Evolutionary conservation across 2,888 invertebrate species (phyloP).

Genomic region (Caenorhabditis imperialis): DNA sequence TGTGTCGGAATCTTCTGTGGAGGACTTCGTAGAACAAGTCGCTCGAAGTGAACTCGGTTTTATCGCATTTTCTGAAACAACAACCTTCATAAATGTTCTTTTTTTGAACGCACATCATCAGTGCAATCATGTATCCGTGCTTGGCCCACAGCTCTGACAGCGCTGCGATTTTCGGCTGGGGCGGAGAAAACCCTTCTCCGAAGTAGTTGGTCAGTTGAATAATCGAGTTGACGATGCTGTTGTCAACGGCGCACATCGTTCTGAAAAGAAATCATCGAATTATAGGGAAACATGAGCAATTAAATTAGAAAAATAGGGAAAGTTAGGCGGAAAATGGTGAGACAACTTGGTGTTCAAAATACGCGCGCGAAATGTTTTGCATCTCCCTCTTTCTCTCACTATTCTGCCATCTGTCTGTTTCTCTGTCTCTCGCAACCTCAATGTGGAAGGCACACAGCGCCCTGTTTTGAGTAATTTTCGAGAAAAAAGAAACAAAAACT

Average conservation of each 20-base stretch:
- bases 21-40: conserved; percentile 30
- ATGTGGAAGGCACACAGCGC: no score
- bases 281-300: background rate
- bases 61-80: conserved; percentile 14
- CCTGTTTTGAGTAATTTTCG: no score
- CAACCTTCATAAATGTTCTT: background rate
- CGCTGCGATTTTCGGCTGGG: background rate
- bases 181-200: background rate
- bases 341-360: no score
- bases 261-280: background rate
- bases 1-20: conserved; percentile 9
- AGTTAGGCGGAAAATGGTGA: no score
- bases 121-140: conserved; percentile 10
- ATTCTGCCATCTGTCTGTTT: no score
- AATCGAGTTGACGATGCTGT: conserved; percentile 8
- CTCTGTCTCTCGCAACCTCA: no score
- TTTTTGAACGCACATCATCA: conserved; percentile 10
- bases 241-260: conserved; percentile 19
- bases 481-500: no score
- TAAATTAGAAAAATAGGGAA: background rate
- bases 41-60: background rate
- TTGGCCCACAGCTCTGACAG: conserved; percentile 15
- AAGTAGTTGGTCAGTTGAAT: conserved; percentile 18
- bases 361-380: no score
- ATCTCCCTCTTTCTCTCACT: no score